Base-by-base conservation (phyloP, 2,113 vertebrate genomes). In the Labrus mixtus region DNA sequence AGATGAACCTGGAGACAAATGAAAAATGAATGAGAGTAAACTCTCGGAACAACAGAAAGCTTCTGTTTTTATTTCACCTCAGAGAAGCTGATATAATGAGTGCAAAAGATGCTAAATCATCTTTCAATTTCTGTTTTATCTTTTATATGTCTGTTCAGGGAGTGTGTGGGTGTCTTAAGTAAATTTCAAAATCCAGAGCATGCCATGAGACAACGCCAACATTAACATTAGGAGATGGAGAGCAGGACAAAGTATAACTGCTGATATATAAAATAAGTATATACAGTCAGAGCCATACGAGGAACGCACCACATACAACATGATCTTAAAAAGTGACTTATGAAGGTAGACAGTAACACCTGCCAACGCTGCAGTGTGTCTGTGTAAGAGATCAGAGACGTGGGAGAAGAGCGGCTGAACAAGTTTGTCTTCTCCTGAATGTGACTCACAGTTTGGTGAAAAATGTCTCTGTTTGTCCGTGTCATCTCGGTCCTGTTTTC, bases 401-500 rank as follows among this genome's bases (percentile, higher is more conserved):
- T 61, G 45, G 39, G 53, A 55, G 33, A 77, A 25, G 61, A 60
- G 74, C 58, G 39, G 50, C 66, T 74, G 53, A 46, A 63, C n/a
- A 66, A 43, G 71, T 71, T 71, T 77, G 61, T 86, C 56, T 72
- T 55, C 41, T 71, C 59, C 62, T 74, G 43, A 74, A 77, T 77
- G 46, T 55, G 65, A 81, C 66, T 81, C 64, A 41, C 56, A 69
- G 51, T 86, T 83, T 76, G 56, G 62, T 78, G 67, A 55, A 75
- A 81, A 73, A 62, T 60, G 46, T 64, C 62, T 77, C 74, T 66
- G 76, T 82, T 80, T 82, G 82, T 84, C 67, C 61, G 43, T 12
- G 85, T 89, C 81, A 69, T 78, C 65, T 53, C 66, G 55, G 73
- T 11, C 25, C 71, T 64, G 76, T 81, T 85, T 82, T 81, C 76